Evolutionary conservation across 2,113 vertebrate genomes (phyloP).

Genomic region (Prionailurus bengalensis): DNA sequence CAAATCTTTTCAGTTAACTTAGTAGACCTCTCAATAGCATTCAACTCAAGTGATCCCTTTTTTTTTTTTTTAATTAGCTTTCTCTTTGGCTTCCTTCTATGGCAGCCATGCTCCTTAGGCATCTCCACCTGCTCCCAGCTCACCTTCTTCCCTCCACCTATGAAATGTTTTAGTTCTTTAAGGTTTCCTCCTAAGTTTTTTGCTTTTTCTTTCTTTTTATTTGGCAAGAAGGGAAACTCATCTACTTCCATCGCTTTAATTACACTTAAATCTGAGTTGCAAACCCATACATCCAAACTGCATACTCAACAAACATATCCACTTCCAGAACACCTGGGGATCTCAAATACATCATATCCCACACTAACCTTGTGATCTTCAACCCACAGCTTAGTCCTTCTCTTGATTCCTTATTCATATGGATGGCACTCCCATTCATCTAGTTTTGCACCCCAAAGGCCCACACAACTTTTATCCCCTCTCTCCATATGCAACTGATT

Average conservation of each 20-base stretch:
- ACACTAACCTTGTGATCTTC: neutral
- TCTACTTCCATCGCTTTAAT: neutral
- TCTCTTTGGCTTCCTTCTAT: neutral
- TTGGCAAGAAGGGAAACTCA: constrained; percentile 33
- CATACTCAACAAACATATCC: neutral
- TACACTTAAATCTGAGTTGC: neutral
- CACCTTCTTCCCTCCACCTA: neutral
- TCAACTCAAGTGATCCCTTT: neutral
- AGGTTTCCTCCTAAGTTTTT: neutral
- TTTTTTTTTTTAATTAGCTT: neutral
- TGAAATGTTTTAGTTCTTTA: neutral
- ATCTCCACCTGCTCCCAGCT: neutral
- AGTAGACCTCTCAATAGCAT: neutral
- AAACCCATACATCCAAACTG: neutral
- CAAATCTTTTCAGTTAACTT: neutral
- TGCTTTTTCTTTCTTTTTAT: constrained; percentile 13
- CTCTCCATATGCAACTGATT: neutral
- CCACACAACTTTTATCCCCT: neutral
- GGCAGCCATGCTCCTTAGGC: neutral
- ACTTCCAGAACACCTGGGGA: neutral
- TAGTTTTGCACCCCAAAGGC: neutral
- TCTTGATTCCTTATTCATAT: neutral
- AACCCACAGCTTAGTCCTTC: neutral
- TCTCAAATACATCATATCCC: neutral
- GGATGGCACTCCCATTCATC: neutral